Evolutionary conservation across 2,888 invertebrate species (phyloP), one percentile per base, ranked within the genome.

Genomic region (Pyrgus malvae): DNA sequence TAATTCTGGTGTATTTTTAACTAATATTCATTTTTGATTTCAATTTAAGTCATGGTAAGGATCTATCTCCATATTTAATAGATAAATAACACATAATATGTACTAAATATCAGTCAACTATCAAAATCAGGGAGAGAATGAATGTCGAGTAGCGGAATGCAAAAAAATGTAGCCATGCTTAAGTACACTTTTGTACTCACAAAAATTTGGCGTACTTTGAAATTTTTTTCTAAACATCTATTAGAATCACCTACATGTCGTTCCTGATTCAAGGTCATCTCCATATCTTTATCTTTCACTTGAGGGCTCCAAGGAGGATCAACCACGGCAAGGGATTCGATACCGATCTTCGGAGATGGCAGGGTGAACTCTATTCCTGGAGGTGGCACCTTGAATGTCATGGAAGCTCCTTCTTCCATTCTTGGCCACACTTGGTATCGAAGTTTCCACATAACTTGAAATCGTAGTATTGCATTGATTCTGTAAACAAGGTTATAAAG

Each of bases 281-380:
- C 99, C 92, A 99, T 98, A 55, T 99, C 98, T 87, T 99, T 99
- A 14, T 98, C 98, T 84, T 99, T 99, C 55, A 98, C 97, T 74
- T 98, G 96, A 1, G 99, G 97, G 92, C 97, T 97, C 99, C 99
- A 99, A 0, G 99, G 99, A 8, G 99, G 99, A 90, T 99, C 99
- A 0, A 99, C 97, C 0, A 98, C 98, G 0, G 97, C 97, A 57
- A 97, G 85, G 23, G 96, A 96, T 82, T 98, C 98, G 33, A 98
- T 96, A 2, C 99, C 99, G 63, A 99, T 99, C 78, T 99, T 98
- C 0, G 99, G 99, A 0, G 99, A 99, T 0, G 99, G 99, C 45
- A 99, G 88, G 0, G 99, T 99, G 77, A 99, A 99, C 78, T 99
- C 99, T 58, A 99, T 99, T 14, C 98, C 98, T 0, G 99, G 99